Percentiles rank a stretch among this genome's conserved stretches.
Evolutionary conservation across 1,140 invertebrate species (phyloP).

Genomic region (Neotoxoptera formosana): DNA sequence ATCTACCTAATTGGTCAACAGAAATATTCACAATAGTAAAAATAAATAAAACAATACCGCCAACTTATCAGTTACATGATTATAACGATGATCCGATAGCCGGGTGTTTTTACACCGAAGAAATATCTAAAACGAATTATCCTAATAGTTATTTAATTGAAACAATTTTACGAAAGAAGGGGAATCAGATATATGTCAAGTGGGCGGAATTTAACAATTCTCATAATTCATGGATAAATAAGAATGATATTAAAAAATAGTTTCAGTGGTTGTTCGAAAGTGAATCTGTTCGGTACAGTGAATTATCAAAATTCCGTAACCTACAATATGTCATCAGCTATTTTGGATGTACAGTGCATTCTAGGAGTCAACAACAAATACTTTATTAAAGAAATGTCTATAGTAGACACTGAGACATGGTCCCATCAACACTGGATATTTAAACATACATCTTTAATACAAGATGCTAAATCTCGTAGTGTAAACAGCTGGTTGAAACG

Average conservation of each 20-base stretch:
- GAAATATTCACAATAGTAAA: conserved; percentile 7
- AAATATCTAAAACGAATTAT: not conserved
- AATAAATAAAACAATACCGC: not conserved
- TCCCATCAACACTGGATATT: not conserved
- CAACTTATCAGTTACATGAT: not conserved
- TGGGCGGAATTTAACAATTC: not conserved
- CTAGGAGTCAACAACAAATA: not conserved
- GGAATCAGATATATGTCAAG: not conserved
- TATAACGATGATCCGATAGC: not conserved
- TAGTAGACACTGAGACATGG: not conserved
- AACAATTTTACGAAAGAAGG: not conserved
- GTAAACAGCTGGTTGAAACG: not conserved
- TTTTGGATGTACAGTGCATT: not conserved
- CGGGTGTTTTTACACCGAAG: not conserved
- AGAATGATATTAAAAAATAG: no score
- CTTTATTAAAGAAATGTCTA: not conserved
- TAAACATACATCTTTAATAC: not conserved
- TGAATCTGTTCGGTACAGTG: no score
- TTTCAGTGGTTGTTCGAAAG: no score
- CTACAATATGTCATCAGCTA: not conserved
- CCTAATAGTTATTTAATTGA: not conserved
- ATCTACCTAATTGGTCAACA: not conserved
- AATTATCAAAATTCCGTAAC: no score
- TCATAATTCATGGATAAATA: not conserved
- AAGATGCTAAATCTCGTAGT: not conserved